Evolutionary conservation across 2,113 vertebrate genomes (phyloP).

Genomic region (Pungitius pungitius): DNA sequence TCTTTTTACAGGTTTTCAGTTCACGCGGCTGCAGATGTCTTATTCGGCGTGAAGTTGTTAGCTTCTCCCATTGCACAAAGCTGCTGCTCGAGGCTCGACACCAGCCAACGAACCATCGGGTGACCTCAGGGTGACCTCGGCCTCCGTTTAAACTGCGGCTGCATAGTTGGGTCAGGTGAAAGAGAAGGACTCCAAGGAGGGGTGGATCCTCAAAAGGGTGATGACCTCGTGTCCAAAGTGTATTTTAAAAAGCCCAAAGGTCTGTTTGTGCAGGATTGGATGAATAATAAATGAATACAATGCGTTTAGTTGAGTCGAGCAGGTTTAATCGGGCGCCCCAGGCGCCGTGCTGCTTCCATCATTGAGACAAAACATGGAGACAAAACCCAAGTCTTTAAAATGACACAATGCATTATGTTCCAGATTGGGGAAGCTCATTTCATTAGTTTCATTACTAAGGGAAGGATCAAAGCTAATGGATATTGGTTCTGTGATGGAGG

Average conservation of each 20-base stretch:
- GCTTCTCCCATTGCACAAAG: no score
- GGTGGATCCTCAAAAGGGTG: not conserved
- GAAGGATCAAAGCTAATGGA: slow-evolving; percentile 57
- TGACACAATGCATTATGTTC: slow-evolving; percentile 3
- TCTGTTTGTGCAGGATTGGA: not conserved
- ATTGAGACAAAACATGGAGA: not conserved
- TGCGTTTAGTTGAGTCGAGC: not conserved
- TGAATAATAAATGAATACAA: not conserved
- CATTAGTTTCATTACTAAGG: slow-evolving; percentile 41
- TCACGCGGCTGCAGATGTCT: no score
- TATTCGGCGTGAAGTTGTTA: no score
- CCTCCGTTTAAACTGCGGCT: no score
- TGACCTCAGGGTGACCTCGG: no score
- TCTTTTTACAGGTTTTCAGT: no score
- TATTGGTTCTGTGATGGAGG: slow-evolving; percentile 28
- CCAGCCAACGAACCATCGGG: no score
- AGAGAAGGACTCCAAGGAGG: no score
- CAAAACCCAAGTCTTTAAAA: not conserved
- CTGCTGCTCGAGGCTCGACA: no score
- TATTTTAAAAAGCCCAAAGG: not conserved
- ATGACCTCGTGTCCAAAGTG: not conserved
- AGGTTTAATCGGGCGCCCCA: not conserved
- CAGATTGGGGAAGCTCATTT: slow-evolving; percentile 16
- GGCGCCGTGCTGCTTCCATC: not conserved
- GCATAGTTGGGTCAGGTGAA: no score